A percentile compares a stretch with the other conserved stretches of the same genome.
phyloP scores from a whole-genome alignment of 2,888 invertebrate genomes.

The Sympetrum striolatum region DNA sequence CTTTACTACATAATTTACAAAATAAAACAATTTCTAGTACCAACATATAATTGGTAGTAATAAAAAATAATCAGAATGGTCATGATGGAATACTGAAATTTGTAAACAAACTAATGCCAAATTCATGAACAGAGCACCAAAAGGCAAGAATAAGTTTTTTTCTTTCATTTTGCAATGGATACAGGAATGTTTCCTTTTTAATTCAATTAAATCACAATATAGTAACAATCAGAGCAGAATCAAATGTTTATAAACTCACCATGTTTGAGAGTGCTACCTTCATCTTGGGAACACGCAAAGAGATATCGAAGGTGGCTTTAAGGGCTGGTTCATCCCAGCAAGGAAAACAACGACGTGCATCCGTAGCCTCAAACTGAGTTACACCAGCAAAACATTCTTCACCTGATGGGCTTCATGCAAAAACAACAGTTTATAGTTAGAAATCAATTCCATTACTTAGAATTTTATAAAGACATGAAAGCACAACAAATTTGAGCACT shows the following conservation, averaged over 20 bases:
- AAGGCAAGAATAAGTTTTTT: no score
- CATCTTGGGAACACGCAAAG: slow-evolving; percentile 79
- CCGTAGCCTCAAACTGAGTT: slow-evolving; percentile 90
- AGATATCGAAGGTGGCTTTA: slow-evolving; percentile 93
- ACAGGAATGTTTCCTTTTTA: no score
- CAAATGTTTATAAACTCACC: slow-evolving; percentile 61
- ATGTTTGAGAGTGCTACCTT: slow-evolving; percentile 93
- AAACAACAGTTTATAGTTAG: background rate
- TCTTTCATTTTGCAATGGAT: no score
- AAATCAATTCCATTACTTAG: background rate
- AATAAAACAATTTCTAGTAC: no score
- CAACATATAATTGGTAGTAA: no score
- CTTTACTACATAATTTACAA: no score
- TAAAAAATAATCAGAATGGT: no score
- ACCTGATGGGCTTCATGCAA: slow-evolving; percentile 63
- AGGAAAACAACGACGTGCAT: slow-evolving; percentile 92
- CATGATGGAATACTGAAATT: no score
- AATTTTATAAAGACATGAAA: slow-evolving; percentile 27
- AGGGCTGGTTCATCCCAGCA: slow-evolving; percentile 98
- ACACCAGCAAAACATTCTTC: slow-evolving; percentile 85
- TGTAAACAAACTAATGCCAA: no score
- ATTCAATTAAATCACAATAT: no score
- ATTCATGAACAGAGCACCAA: no score
- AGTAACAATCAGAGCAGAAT: background rate
- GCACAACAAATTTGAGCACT: no score